Base-by-base conservation (phyloP, 2,888 invertebrate genomes). In the Caenorhabditis parvicauda region DNA sequence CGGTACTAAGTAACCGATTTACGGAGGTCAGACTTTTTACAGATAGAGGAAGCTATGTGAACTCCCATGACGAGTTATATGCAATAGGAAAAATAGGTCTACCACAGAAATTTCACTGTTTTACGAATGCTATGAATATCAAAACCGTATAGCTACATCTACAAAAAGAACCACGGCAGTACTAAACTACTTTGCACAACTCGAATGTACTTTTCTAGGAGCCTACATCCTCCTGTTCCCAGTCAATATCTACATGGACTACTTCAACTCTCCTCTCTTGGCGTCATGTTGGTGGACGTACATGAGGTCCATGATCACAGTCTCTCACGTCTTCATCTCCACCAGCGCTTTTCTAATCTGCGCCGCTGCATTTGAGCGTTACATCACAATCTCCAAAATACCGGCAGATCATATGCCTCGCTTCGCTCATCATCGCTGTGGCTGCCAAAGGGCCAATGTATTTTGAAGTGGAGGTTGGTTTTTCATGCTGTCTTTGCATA, bases 211-310 rank as follows among this genome's bases (percentile, higher is more conserved):
- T 29, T 25, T 51, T 73, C 45, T 59, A 76, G 78, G 62, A 6
- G 72, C 77, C 9, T 78, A 78, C 54, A 72, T 78, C 41, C 56
- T 78, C 14, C 56, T 78, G n/a, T 78, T 78, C 53, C 72, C 75
- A 28, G 65, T 75, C 17, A 78, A 75, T 46, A 37, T 78, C 17
- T 74, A 72, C 56, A 78, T 78, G 76, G 78, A 78, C 55, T 75
- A 69, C 49, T 78, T 74, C 51, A 67, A 68, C n/a, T 74, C 70
- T 22, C 68, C 64, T 21, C 25, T 71, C 4, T 52, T 78, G 44
- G 74, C 76, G 0, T 37, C 50, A 12, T 63, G 69, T 5, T 78
- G 78, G 78, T 77, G 71, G 70, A 53, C 59, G 19, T 76, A 72
- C 48, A 66, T 77, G 69, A 53, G 70, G n/a, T 64, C 66, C 19